Evolutionary conservation across 2,888 invertebrate genomes (phyloP), one percentile per base, ranked within the genome.

Genomic region (Sphaerophoria taeniata): DNA sequence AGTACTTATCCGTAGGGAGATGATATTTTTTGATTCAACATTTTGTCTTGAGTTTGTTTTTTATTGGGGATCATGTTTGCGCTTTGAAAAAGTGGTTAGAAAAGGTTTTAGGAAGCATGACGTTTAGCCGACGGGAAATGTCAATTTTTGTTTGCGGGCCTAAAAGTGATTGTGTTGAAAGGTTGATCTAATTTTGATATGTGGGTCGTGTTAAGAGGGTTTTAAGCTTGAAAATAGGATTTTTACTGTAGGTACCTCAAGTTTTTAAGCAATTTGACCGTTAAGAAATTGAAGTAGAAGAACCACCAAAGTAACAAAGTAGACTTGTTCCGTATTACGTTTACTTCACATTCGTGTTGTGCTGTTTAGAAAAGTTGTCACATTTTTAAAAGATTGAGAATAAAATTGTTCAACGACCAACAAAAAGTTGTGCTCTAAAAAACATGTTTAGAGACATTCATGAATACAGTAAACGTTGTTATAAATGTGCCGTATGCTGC

Each of bases 1-100:
- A 92, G 91, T 91, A 88, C 87, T 78, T 85, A 85, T 85, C 85
- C 51, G 43, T 12, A 61, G 34, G 43, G 45, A 47, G 45, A 16
- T 53, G n/a, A 24, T 45, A n/a, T 56, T 47, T 34, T 24, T n/a
- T 43, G 16, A 11, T 53, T 60, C 47, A 51, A 55, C 0, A 49
- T 4, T 9, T 33, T 12, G 9, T 34, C 5, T n/a, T 34, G 24
- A 24, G 7, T 33, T 56, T 0, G 14, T 1, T 36, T 56, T 55
- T 9, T 36, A 12, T 36, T 7, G 4, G 34, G 16, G 16, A 43
- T 11, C 36, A 36, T 58, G 16, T 0, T 39, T 4, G 11, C 24
- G 12, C 16, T 60, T 61, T 61, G 6, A 0, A 43, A 45, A 9
- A 7, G n/a, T 61, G 7, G 61, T 39, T 43, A 43, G 45, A 58